Base-by-base conservation (phyloP, 2,797 vertebrate species). In the Dermochelys coriacea region DNA sequence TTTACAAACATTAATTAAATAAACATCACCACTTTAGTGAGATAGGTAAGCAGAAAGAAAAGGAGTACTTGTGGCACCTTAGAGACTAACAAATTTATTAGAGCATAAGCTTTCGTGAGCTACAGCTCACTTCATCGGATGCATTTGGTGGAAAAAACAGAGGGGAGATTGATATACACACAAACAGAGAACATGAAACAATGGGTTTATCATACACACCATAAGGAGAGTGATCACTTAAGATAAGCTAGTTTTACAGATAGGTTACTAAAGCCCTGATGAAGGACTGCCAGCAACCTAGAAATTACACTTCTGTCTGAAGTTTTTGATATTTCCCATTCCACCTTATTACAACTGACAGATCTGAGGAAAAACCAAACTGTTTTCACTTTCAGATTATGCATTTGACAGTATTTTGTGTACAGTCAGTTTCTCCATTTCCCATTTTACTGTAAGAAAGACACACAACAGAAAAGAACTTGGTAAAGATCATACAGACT, bases 401-500 rank as follows among this genome's bases (percentile, higher is more conserved):
- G 19, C 2, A 8, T 2, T 2, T 41, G 77, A 19, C 5, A 2
- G 11, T 1, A 0, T 3, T 9, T 34, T 10, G 0, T 0, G 27
- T 41, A 45, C n/a, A 57, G 49, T 87, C 19, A 71, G n/a, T 45
- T 74, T 74, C 68, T 41, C 21, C 68, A 74, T 74, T 41, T 41
- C 21, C 37, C n/a, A n/a, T 37, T 18, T 11, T 74, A 23, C 23
- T 2, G 21, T 54, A 23, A 23, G 4, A 23, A 29, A 18, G 18
- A 75, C 49, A 41, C 55, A 27, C 1, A 1, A 0, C 19, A 12
- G 19, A 10, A 52, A 21, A 18, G 59, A 81, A 50, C 14, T 34
- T n/a, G 4, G 4, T 34, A 61, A 61, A 34, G 15, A 34, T 61
- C 59, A 61, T 61, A 18, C 31, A 34, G 41, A 71, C n/a, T 12